Base-by-base conservation (phyloP, 2,797 vertebrate genomes). In the Chanos chanos region DNA sequence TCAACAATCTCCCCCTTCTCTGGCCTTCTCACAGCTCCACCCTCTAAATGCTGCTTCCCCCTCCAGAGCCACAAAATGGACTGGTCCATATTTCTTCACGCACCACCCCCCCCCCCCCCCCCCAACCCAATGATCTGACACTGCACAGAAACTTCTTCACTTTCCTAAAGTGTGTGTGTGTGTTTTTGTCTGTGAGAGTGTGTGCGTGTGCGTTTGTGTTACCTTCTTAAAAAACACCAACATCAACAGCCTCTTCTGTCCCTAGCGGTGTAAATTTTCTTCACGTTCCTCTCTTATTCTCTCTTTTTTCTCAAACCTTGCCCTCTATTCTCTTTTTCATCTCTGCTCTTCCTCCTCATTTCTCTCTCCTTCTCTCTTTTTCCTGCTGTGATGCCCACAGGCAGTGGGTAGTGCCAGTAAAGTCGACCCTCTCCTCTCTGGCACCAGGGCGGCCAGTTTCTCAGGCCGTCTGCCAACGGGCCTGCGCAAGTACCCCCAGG, bases 401-500 rank as follows among this genome's bases (percentile, higher is more conserved):
- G 74, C 77, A 74, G 74, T 61, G 53, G 59, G 68, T 59, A 43
- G 68, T 61, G 71, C 77, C 68, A 67, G 72, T 40, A 28, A 10
- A 25, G 65, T 81, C 28, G 82, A 88, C 65, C 82, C 82, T 2
- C 74, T 77, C 48, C 72, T 86, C 53, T 76, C 80, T 40, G 78
- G 78, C 51, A 73, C 81, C 75, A 85, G 83, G 78, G 74, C 79
- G 4, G 80, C 79, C 63, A 75, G 83, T 65, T 81, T 88, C 73
- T 85, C 84, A 10, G 76, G 79, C 60, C 70, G 73, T 50, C 76
- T 74, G 64, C 69, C 85, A 33, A 75, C 83, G 1, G 77, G 81
- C 39, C 68, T 83, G 67, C 85, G 79, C 75, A 85, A 80, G 70
- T 73, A 73, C 60, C 81, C 79, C 58, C 83, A 83, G 49, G 86